Conservation (phyloP, 2,113 vertebrate genomes). For the Fregata magnificens region DNA sequence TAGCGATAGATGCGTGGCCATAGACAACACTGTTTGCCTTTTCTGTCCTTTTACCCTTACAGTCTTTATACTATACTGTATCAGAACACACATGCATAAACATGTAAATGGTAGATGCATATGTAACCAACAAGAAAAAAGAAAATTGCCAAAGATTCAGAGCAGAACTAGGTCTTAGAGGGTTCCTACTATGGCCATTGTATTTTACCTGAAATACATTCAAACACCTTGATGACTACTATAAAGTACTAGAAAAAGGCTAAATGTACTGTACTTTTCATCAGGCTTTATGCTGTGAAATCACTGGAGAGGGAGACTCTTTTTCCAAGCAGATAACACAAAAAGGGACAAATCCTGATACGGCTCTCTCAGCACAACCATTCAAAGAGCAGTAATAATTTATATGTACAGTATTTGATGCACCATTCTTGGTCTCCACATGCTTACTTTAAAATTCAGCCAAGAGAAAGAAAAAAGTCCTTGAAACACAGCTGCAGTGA, state of each 20-base stretch:
- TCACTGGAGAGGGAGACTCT: neutral
- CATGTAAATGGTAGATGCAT: neutral
- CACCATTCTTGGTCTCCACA: neutral
- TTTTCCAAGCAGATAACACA: neutral
- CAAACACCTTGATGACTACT: neutral
- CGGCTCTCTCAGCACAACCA: rapidly evolving
- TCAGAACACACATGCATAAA: neutral
- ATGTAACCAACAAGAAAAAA: neutral
- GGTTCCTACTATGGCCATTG: rapidly evolving
- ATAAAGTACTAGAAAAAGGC: neutral
- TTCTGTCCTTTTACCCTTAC: neutral
- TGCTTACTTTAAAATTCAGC: neutral
- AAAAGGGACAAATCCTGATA: neutral
- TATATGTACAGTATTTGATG: neutral
- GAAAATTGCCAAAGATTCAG: neutral
- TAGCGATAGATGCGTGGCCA: rapidly evolving
- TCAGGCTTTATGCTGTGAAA: neutral
- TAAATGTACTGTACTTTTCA: neutral
- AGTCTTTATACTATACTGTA: neutral
- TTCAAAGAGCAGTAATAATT: neutral
- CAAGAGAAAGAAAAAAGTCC: neutral
- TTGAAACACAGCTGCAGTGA: neutral
- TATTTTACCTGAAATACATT: neutral
- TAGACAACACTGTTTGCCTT: neutral
- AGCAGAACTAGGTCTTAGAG: neutral